phyloP scores from a whole-genome alignment of 2,113 vertebrate species.

The Engystomops pustulosus region DNA sequence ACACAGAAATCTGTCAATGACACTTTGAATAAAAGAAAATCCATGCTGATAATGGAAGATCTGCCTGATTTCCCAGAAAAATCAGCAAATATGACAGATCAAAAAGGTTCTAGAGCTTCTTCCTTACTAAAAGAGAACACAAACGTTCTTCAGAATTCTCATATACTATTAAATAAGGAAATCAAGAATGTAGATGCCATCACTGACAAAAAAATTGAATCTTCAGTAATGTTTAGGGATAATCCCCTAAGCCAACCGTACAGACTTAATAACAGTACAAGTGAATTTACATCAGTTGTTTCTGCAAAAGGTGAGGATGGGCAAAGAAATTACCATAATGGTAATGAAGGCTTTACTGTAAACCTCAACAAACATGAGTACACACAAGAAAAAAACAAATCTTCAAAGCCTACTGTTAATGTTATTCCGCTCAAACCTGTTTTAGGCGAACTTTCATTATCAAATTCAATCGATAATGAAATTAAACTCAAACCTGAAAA shows the following conservation, averaged over 20 bases:
- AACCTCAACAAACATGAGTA: background rate
- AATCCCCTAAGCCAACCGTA: background rate
- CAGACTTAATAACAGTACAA: background rate
- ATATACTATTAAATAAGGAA: background rate
- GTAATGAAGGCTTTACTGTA: background rate
- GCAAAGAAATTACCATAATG: background rate
- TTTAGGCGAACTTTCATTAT: background rate
- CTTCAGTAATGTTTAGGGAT: background rate
- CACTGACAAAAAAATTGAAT: background rate
- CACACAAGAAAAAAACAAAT: rapidly evolving
- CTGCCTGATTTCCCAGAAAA: conserved; percentile 46
- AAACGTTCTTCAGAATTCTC: background rate
- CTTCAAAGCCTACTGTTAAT: background rate
- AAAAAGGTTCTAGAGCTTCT: background rate
- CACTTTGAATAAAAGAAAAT: conserved; percentile 65
- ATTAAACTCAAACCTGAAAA: conserved; percentile 4
- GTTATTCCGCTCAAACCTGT: conserved; percentile 26
- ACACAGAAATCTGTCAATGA: conserved; percentile 49
- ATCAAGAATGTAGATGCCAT: background rate
- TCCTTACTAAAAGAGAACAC: background rate
- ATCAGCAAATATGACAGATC: background rate
- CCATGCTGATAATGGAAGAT: conserved; percentile 72
- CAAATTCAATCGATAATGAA: conserved; percentile 5
- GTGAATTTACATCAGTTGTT: background rate
- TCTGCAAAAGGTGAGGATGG: background rate